These are phyloP conservation scores for Pyrocoelia pectoralis DNA, from an alignment of 2,888 invertebrate genomes.

Conservation along the genomic window DNA sequence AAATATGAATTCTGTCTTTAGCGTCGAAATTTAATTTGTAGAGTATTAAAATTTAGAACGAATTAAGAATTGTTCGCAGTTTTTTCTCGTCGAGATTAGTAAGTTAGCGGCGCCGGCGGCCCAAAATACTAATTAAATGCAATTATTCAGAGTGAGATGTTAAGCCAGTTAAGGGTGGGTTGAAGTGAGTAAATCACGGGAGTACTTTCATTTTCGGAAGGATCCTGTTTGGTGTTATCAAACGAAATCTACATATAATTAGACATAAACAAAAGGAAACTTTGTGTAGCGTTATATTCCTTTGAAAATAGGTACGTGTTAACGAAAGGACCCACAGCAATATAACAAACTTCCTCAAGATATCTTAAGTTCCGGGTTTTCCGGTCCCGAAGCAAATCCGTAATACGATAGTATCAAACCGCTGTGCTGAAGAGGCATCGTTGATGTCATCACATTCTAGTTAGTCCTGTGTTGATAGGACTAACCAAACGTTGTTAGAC, in stretches of 20 bases:
- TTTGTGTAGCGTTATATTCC: conserved; percentile 31
- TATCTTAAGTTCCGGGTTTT: conserved; percentile 42
- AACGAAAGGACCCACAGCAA: conserved; percentile 36
- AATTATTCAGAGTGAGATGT: too few species aligned
- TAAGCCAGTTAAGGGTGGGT: background rate
- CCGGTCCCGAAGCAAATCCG: conserved; percentile 42
- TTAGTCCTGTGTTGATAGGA: conserved; percentile 38
- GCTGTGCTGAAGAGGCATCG: conserved; percentile 36
- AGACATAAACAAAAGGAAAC: conserved; percentile 27
- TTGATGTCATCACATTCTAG: conserved; percentile 38
- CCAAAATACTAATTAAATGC: too few species aligned
- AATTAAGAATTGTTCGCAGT: background rate
- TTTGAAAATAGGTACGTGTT: conserved; percentile 33
- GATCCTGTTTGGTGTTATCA: background rate
- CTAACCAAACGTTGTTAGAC: conserved; percentile 40
- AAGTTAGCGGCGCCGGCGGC: too few species aligned
- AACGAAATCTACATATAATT: conserved; percentile 1
- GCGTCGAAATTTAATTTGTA: background rate
- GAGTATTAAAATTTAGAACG: background rate
- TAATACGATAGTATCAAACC: conserved; percentile 41
- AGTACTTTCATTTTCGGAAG: background rate
- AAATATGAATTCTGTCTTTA: background rate
- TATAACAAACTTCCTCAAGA: conserved; percentile 41
- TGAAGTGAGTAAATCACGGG: background rate
- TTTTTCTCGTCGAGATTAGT: background rate